Conservation (phyloP, 2,888 invertebrate genomes). For the Epiperipatus broadwayi region DNA sequence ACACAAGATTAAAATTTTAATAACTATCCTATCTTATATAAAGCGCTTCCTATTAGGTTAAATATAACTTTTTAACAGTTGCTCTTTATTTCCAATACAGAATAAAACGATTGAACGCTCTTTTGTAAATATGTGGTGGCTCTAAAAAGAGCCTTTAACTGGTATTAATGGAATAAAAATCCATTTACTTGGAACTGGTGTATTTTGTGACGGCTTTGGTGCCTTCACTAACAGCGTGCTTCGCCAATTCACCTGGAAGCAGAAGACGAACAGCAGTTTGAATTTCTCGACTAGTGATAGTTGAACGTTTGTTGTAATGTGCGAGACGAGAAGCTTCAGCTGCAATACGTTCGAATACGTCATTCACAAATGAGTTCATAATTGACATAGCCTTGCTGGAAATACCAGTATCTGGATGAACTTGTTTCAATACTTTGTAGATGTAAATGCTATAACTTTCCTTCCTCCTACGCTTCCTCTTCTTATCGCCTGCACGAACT, state of each 20-base stretch:
- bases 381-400: conserved; percentile 49
- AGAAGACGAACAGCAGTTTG: conserved; percentile 46
- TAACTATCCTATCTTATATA: too few relatives aligned
- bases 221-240: conserved; percentile 47
- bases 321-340: conserved; percentile 43
- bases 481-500: too few relatives aligned
- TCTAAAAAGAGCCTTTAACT: too few relatives aligned
- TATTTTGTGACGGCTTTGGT: conserved; percentile 43
- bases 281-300: conserved; percentile 46
- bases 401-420: conserved; percentile 44
- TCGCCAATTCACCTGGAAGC: conserved; percentile 49
- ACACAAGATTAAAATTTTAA: too few relatives aligned
- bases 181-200: conserved; percentile 29
- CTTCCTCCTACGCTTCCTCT: too few relatives aligned
- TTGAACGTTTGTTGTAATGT: conserved; percentile 42
- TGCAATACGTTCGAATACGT: conserved; percentile 50
- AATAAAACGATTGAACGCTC: too few relatives aligned
- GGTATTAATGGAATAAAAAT: too few relatives aligned
- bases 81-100: too few relatives aligned
- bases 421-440: conserved; percentile 41
- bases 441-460: conserved; percentile 37
- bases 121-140: too few relatives aligned
- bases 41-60: too few relatives aligned
- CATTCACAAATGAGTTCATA: conserved; percentile 54
- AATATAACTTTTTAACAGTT: too few relatives aligned